Conservation (phyloP, 2,113 vertebrate genomes). For the Zeus faber region DNA sequence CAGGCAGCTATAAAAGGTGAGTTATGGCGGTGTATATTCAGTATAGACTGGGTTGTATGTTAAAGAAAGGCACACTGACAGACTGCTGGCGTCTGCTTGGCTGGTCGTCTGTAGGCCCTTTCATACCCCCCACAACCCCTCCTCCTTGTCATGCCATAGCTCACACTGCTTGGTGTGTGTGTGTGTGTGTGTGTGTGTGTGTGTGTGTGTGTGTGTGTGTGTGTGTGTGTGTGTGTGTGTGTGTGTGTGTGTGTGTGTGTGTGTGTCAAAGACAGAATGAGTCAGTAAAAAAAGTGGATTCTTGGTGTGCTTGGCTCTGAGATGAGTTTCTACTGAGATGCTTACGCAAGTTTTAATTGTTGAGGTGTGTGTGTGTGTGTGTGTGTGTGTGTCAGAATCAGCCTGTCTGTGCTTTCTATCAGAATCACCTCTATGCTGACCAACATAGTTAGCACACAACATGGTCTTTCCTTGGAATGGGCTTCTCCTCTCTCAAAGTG, state of each 20-base stretch:
- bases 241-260: slow-evolving; percentile 27
- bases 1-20: not conserved
- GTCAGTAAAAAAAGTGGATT: slow-evolving; percentile 3
- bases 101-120: slow-evolving; percentile 47
- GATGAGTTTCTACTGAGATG: no score
- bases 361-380: slow-evolving; percentile 1
- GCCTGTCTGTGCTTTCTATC: no score
- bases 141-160: slow-evolving; percentile 9
- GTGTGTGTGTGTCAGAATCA: slow-evolving; percentile 2
- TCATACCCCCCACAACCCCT: slow-evolving; percentile 21
- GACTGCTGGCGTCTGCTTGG: slow-evolving; percentile 45
- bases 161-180: slow-evolving; percentile 14
- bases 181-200: slow-evolving; percentile 5
- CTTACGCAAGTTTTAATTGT: no score
- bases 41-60: slow-evolving; percentile 3
- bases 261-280: slow-evolving; percentile 15
- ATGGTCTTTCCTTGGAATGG: slow-evolving; percentile 17
- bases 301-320: no score
- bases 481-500: slow-evolving; percentile 14
- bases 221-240: slow-evolving; percentile 25
- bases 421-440: slow-evolving; percentile 24
- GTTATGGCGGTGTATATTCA: slow-evolving; percentile 10
- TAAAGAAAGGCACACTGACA: slow-evolving; percentile 20
- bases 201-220: slow-evolving; percentile 4
- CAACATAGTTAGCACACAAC: slow-evolving; percentile 20